Conservation (phyloP, 2,888 invertebrate genomes). For the Drosophila mulleri region DNA sequence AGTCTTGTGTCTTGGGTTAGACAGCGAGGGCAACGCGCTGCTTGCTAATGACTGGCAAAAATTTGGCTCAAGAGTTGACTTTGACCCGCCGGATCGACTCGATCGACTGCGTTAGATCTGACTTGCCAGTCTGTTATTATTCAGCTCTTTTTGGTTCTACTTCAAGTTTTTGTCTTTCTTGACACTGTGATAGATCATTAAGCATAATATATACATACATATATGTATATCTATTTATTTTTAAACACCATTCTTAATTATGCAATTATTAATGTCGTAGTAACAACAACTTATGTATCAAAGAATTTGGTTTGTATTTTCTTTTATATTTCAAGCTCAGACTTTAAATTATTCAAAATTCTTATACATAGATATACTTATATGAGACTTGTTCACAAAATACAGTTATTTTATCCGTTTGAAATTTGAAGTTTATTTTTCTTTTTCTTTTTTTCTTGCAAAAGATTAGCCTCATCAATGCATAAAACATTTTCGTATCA, state of each 20-base stretch:
- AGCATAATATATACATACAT: constrained; percentile 4
- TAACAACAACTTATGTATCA: neutral
- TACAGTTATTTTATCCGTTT: constrained; percentile 24
- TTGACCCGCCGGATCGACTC: constrained; percentile 72
- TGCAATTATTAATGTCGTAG: constrained; percentile 15
- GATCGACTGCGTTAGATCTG: constrained; percentile 53
- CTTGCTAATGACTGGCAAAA: constrained; percentile 68
- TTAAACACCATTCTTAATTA: constrained; percentile 14
- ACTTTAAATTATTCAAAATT: neutral
- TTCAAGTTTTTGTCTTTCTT: constrained; percentile 32
- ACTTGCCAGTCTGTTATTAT: constrained; percentile 1
- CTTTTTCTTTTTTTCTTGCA: too few species aligned
- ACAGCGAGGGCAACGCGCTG: constrained; percentile 57
- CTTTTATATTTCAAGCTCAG: constrained; percentile 35
- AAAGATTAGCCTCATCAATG: too few species aligned
- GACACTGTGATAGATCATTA: constrained; percentile 42
- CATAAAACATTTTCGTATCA: too few species aligned
- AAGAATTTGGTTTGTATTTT: neutral
- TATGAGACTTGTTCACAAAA: neutral
- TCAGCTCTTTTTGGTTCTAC: constrained; percentile 56
- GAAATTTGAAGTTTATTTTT: too few species aligned
- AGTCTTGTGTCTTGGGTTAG: constrained; percentile 48
- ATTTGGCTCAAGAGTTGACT: constrained; percentile 66
- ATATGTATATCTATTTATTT: constrained; percentile 4
- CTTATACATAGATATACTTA: neutral